Percentiles rank a stretch among this genome's conserved stretches.
phyloP scores from a whole-genome alignment of 1,140 invertebrate species.

The Idris sp. region DNA sequence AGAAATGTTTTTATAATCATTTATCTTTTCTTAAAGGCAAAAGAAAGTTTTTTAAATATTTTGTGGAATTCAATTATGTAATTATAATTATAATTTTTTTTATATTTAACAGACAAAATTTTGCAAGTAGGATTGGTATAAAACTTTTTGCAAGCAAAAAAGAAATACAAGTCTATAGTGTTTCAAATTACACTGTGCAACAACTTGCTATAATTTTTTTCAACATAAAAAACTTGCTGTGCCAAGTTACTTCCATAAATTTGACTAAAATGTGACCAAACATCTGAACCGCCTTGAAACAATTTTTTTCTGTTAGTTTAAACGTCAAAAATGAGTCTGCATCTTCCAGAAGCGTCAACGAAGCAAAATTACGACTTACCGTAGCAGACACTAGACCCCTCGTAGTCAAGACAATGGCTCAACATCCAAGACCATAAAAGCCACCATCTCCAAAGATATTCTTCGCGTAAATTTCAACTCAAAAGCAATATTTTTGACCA shows the following conservation, averaged over 20 bases:
- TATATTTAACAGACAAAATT: too few species aligned
- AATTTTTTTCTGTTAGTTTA: constrained; percentile 18
- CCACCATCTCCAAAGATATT: constrained; percentile 43
- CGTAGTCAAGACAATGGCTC: constrained; percentile 67
- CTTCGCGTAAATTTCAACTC: constrained; percentile 10
- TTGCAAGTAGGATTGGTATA: too few species aligned
- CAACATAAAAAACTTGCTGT: neutral
- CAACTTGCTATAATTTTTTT: constrained; percentile 1
- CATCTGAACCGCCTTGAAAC: constrained; percentile 15
- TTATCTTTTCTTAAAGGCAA: too few species aligned
- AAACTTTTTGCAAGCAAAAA: too few species aligned
- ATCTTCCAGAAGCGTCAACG: constrained; percentile 44
- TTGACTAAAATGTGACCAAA: constrained; percentile 28
- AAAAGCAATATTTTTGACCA: too few species aligned
- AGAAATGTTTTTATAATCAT: too few species aligned
- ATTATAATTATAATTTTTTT: too few species aligned
- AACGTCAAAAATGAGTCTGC: constrained; percentile 11
- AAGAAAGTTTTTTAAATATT: too few species aligned
- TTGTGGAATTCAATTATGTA: too few species aligned
- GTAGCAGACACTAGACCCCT: constrained; percentile 55
- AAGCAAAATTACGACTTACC: constrained; percentile 58
- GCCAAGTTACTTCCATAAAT: constrained; percentile 16
- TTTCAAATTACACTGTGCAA: too few species aligned
- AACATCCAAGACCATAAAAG: constrained; percentile 41
- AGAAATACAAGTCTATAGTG: too few species aligned